These are phyloP conservation scores for Tenthredo mesomela DNA, from an alignment of 2,888 invertebrate genomes.

Conservation along the genomic window DNA sequence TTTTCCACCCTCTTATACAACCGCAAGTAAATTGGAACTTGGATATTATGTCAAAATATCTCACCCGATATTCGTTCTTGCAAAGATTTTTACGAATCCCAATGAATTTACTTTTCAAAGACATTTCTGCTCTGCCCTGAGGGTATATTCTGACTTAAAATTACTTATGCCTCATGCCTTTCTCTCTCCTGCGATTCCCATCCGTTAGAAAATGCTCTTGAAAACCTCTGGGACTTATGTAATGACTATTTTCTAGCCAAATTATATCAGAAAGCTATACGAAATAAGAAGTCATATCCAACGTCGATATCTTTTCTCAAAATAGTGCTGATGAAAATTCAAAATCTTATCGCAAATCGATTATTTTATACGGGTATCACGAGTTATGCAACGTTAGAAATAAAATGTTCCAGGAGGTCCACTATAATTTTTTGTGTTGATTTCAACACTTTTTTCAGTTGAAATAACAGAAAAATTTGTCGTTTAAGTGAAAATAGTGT, in stretches of 20 bases:
- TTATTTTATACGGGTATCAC: neutral
- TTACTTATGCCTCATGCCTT: neutral
- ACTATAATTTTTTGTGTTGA: no score
- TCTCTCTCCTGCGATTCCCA: neutral
- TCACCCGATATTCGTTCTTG: slow-evolving; percentile 1
- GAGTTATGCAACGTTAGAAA: no score
- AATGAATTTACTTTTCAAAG: neutral
- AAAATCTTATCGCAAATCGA: neutral
- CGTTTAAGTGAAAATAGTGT: no score
- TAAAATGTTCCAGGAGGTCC: no score
- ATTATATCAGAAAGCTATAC: neutral
- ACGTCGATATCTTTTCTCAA: neutral
- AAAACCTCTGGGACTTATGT: neutral
- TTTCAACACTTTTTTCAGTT: no score
- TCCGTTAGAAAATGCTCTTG: neutral
- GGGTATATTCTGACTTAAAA: slow-evolving; percentile 8
- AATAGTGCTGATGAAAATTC: neutral
- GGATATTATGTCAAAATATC: slow-evolving; percentile 36
- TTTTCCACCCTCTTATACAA: neutral
- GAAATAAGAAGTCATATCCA: neutral
- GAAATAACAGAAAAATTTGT: no score
- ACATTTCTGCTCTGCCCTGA: neutral
- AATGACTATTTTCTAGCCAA: neutral
- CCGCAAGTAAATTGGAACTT: slow-evolving; percentile 22
- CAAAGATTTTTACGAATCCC: neutral